Percentiles rank a stretch among this genome's conserved stretches.
These are phyloP conservation scores for Acrocyrtus sp. DNA, from an alignment of 2,888 invertebrate genomes.

Conservation along the genomic window DNA sequence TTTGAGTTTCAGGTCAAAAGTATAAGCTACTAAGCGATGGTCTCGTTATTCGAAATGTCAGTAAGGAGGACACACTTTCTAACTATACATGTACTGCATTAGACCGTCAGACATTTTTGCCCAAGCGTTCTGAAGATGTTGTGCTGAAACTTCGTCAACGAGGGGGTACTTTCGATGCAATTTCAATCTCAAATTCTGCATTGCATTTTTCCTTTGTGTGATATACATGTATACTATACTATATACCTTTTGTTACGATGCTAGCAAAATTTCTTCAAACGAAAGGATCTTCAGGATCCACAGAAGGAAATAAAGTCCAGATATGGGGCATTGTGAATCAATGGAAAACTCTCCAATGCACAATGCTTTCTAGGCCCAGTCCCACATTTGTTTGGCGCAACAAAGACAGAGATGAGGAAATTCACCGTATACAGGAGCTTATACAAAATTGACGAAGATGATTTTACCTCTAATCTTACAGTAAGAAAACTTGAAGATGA, in stretches of 20 bases:
- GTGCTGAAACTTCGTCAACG: slow-evolving; percentile 15
- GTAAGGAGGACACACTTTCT: slow-evolving; percentile 10
- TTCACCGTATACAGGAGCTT: background rate
- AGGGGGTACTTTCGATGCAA: too few species aligned
- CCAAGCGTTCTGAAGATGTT: background rate
- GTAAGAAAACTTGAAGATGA: too few species aligned
- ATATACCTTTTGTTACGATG: too few species aligned
- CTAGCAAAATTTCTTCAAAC: too few species aligned
- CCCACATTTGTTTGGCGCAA: slow-evolving; percentile 28
- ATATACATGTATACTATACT: background rate
- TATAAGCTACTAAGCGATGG: slow-evolving; percentile 37
- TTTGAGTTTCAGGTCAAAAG: slow-evolving; percentile 18
- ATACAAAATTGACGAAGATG: slow-evolving; percentile 15
- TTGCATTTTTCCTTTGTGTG: too few species aligned
- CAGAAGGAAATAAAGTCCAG: slow-evolving; percentile 13
- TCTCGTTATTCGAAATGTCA: slow-evolving; percentile 33
- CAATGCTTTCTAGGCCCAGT: slow-evolving; percentile 23
- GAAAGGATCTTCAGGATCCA: too few species aligned
- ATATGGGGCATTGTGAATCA: slow-evolving; percentile 33
- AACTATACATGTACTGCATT: slow-evolving; percentile 31
- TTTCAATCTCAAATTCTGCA: too few species aligned
- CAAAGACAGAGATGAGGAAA: background rate
- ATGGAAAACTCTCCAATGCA: slow-evolving; percentile 22
- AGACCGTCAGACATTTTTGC: slow-evolving; percentile 9
- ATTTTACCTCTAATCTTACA: slow-evolving; percentile 19